These are phyloP conservation scores for Gadopsis marmoratus DNA, from an alignment of 2,797 vertebrate species.

Conservation along the genomic window DNA sequence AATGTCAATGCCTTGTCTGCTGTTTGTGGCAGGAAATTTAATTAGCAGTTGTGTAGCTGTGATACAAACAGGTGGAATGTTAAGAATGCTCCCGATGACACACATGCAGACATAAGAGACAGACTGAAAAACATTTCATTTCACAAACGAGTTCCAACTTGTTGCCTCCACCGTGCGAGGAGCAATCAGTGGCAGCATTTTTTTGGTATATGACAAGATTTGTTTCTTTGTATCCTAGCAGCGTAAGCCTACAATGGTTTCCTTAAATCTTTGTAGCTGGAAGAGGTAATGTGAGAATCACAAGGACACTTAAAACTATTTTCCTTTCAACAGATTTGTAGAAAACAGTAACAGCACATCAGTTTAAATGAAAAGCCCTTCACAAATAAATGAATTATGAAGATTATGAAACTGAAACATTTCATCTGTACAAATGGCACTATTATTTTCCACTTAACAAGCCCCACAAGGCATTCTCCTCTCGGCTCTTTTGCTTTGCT, in stretches of 20 bases:
- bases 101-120: slow-evolving; percentile 44
- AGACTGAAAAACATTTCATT: slow-evolving; percentile 82
- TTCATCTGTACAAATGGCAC: slow-evolving; percentile 62
- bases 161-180: slow-evolving; percentile 65
- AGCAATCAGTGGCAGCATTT: slow-evolving; percentile 66
- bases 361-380: slow-evolving; percentile 37
- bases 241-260: slow-evolving; percentile 57
- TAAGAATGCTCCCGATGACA: slow-evolving; percentile 85
- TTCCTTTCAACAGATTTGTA: slow-evolving; percentile 49
- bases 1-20: slow-evolving; percentile 84
- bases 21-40: slow-evolving; percentile 89
- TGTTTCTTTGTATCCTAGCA: slow-evolving; percentile 77
- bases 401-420: slow-evolving; percentile 59
- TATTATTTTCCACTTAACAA: slow-evolving; percentile 79
- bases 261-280: slow-evolving; percentile 59
- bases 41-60: slow-evolving; percentile 88
- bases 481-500: slow-evolving; percentile 62
- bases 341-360: slow-evolving; percentile 32
- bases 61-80: slow-evolving; percentile 90
- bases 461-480: slow-evolving; percentile 69
- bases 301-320: slow-evolving; percentile 47
- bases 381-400: slow-evolving; percentile 59
- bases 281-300: slow-evolving; percentile 48
- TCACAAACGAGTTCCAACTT: slow-evolving; percentile 82
- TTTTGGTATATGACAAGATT: slow-evolving; percentile 61